phyloP scores from a whole-genome alignment of 2,797 vertebrate species.

The Loriculus beryllinus region DNA sequence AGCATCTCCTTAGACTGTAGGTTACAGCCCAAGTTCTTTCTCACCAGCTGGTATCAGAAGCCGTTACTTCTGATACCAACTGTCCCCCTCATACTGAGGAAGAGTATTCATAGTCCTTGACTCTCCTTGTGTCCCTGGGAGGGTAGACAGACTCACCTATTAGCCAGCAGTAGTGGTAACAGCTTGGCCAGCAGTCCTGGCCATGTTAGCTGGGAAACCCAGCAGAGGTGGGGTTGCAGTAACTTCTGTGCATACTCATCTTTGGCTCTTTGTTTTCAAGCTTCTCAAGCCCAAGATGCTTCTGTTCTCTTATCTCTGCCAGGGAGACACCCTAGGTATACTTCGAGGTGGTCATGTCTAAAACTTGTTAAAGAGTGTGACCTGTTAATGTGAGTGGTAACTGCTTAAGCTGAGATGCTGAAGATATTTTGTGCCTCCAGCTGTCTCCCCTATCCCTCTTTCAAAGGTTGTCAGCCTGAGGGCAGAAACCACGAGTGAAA shows the following conservation, averaged over 20 bases:
- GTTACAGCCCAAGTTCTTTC: neutral
- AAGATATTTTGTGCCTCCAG: neutral
- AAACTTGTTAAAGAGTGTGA: neutral
- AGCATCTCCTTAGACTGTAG: neutral
- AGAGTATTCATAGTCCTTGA: neutral
- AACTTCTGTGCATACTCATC: neutral
- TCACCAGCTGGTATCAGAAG: neutral
- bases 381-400: neutral
- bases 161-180: neutral
- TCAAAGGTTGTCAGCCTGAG: neutral
- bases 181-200: neutral
- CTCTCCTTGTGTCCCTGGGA: neutral
- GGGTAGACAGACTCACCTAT: neutral
- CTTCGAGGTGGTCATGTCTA: neutral
- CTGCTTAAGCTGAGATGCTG: neutral
- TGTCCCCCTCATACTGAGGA: neutral
- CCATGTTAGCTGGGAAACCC: neutral
- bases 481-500: neutral
- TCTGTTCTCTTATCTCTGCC: neutral
- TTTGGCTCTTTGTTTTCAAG: neutral
- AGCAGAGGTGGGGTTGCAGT: neutral
- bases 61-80: neutral
- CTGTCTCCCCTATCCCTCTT: neutral
- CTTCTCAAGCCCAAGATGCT: neutral
- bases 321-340: neutral